phyloP scores from a whole-genome alignment of 2,113 vertebrate species.

The Erythrolamprus reginae region DNA sequence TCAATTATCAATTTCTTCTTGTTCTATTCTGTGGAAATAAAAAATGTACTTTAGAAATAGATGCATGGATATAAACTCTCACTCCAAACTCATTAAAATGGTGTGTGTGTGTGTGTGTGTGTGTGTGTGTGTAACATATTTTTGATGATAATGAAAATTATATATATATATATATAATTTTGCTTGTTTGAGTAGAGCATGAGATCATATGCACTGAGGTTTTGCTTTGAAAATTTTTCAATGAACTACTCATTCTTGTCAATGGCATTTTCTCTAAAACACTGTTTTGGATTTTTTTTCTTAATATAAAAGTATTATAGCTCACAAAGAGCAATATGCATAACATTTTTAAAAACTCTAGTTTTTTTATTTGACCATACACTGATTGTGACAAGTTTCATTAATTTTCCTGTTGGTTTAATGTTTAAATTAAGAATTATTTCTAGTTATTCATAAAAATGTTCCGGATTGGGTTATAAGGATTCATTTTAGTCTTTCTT shows the following conservation, averaged over 20 bases:
- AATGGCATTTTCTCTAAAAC: accelerated
- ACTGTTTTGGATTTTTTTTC: accelerated
- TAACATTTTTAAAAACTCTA: background rate
- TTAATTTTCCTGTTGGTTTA: background rate
- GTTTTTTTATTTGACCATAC: background rate
- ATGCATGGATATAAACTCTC: background rate
- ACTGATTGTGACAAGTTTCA: background rate
- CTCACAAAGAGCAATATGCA: background rate
- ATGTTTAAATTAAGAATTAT: background rate
- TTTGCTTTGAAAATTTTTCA: accelerated
- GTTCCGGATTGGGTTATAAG: conserved; percentile 8
- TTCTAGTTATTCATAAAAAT: background rate
- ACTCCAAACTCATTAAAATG: background rate
- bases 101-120: no score
- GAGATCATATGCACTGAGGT: background rate
- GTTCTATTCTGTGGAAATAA: background rate
- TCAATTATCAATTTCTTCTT: background rate
- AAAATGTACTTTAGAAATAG: background rate
- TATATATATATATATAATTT: background rate
- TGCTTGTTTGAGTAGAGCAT: background rate
- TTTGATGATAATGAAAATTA: no score
- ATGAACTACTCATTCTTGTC: accelerated
- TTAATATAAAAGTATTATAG: background rate
- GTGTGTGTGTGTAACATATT: no score
- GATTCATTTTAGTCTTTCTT: background rate